These are phyloP conservation scores for Meloidogyne floridensis DNA, from an alignment of 1,140 invertebrate genomes.

Conservation along the genomic window DNA sequence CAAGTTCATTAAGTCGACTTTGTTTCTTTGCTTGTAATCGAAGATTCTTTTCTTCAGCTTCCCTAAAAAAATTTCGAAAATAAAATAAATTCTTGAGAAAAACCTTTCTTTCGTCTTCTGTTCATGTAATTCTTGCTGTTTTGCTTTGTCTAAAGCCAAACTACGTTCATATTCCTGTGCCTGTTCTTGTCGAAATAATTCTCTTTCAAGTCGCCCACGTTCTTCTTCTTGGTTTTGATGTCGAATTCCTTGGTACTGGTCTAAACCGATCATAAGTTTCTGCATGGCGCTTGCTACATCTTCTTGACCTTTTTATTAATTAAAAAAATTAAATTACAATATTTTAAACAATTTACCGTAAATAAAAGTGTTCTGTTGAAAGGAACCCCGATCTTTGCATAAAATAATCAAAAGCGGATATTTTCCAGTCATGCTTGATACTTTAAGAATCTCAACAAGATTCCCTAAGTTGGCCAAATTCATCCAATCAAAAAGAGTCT, in stretches of 20 bases:
- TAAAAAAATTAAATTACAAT: not conserved
- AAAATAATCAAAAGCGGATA: slow-evolving; percentile 49
- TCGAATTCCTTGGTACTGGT: slow-evolving; percentile 42
- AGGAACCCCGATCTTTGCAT: slow-evolving; percentile 42
- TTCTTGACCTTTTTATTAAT: slow-evolving; percentile 34
- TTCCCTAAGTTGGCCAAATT: slow-evolving; percentile 8
- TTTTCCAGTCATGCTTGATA: slow-evolving; percentile 16
- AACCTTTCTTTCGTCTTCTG: slow-evolving; percentile 39
- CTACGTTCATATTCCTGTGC: slow-evolving; percentile 47
- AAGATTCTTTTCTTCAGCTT: slow-evolving; percentile 32
- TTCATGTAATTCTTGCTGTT: slow-evolving; percentile 37
- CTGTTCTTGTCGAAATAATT: slow-evolving; percentile 49
- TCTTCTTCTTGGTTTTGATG: slow-evolving; percentile 38
- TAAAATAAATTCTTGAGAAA: not conserved
- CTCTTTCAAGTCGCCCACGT: slow-evolving; percentile 43
- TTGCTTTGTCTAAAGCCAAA: slow-evolving; percentile 41
- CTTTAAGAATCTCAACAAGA: slow-evolving; percentile 31
- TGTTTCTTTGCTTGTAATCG: slow-evolving; percentile 24
- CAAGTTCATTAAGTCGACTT: slow-evolving; percentile 29
- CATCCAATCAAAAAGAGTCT: slow-evolving; percentile 42
- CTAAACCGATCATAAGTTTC: slow-evolving; percentile 43
- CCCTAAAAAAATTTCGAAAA: slow-evolving; percentile 13
- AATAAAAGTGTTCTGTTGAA: slow-evolving; percentile 17
- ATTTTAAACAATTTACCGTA: slow-evolving; percentile 20
- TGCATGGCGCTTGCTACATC: slow-evolving; percentile 31